Evolutionary conservation across 2,113 vertebrate species (phyloP).

Genomic region (Helogale parvula): DNA sequence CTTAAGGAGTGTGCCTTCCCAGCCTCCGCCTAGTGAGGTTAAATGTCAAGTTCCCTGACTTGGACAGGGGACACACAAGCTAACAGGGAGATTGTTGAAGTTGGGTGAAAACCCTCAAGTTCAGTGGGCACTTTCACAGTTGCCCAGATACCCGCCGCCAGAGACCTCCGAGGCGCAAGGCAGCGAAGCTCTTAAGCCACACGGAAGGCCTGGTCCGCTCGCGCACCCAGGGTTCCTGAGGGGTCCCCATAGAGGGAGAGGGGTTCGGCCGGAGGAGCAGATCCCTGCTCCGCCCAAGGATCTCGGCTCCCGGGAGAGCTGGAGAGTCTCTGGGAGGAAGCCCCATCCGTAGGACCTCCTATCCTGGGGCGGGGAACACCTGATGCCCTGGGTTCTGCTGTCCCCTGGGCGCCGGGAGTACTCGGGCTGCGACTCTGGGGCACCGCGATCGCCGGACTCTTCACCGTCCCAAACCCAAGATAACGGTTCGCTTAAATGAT

Average conservation of each 20-base stretch:
- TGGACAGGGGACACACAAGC: no score
- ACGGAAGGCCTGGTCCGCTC: fast-evolving
- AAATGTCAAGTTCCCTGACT: neutral
- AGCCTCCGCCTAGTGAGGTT: neutral
- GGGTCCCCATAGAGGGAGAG: neutral
- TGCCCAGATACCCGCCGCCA: fast-evolving
- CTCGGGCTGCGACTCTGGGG: no score
- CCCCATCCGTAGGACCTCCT: neutral
- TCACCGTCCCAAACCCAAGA: neutral
- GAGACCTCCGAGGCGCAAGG: neutral
- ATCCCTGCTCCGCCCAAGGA: no score
- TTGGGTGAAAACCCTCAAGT: neutral
- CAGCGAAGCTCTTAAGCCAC: no score
- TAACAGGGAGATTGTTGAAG: neutral
- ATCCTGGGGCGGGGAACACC: neutral
- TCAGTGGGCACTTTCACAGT: neutral
- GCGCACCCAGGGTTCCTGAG: neutral
- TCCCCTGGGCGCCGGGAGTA: neutral
- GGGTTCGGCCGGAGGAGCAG: neutral
- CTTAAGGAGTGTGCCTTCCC: neutral
- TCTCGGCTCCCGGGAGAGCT: neutral
- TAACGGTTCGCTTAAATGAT: neutral
- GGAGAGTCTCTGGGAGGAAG: neutral
- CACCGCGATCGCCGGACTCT: neutral
- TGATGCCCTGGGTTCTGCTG: fast-evolving